phyloP scores from a whole-genome alignment of 2,797 vertebrate genomes.

The Alfaro cultratus region DNA sequence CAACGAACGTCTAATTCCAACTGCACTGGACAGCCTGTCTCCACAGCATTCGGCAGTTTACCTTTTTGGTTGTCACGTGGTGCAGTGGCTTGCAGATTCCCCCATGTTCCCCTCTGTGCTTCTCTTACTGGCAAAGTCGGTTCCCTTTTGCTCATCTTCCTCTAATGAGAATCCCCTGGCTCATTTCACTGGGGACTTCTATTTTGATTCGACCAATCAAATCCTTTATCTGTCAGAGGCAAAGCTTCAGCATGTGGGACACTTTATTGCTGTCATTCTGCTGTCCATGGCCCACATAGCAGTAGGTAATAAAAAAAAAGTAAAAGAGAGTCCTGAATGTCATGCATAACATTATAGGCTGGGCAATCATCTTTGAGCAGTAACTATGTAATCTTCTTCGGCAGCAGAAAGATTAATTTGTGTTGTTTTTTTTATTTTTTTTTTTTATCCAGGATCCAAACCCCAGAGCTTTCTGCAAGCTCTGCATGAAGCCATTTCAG shows the following conservation, averaged over 20 bases:
- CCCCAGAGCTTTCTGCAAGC: slow-evolving; percentile 69
- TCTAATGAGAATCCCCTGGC: slow-evolving; percentile 54
- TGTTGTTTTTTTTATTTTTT: not conserved
- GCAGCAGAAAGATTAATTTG: slow-evolving; percentile 19
- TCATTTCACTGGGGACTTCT: slow-evolving; percentile 77
- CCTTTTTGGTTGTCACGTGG: slow-evolving; percentile 83
- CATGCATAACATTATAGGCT: slow-evolving; percentile 8
- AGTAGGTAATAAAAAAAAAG: slow-evolving; percentile 73
- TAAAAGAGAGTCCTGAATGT: slow-evolving; percentile 16
- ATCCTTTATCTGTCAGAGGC: slow-evolving; percentile 82
- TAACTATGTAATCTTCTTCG: slow-evolving; percentile 41
- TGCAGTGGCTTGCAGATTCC: slow-evolving; percentile 72
- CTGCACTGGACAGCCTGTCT: slow-evolving; percentile 80
- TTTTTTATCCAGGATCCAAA: slow-evolving; percentile 60
- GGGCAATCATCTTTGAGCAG: slow-evolving; percentile 32
- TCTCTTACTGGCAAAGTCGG: slow-evolving; percentile 79
- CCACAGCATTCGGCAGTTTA: slow-evolving; percentile 82
- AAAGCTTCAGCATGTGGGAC: slow-evolving; percentile 81
- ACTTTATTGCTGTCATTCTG: slow-evolving; percentile 80
- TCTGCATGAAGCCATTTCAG: slow-evolving; percentile 79
- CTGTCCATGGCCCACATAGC: slow-evolving; percentile 83
- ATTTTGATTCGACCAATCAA: slow-evolving; percentile 83
- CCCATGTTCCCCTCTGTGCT: slow-evolving; percentile 74
- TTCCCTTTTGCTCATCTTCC: slow-evolving; percentile 68
- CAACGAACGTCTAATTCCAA: slow-evolving; percentile 70